Conservation (phyloP, 2,797 vertebrate genomes). For the Spheniscus humboldti region DNA sequence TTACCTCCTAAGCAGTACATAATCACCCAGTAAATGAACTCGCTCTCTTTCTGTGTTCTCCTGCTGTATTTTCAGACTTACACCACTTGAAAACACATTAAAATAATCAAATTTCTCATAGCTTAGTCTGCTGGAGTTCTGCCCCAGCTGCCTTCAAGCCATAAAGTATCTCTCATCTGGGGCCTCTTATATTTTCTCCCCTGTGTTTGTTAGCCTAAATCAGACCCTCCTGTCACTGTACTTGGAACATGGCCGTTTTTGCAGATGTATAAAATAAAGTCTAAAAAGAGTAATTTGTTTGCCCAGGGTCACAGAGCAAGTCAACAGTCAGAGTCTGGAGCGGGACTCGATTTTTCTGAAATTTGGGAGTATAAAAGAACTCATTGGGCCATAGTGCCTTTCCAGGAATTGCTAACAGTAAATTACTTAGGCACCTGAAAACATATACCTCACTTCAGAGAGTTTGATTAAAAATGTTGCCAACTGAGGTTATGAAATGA, state of each 20-base stretch:
- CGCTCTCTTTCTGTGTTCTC: accelerated
- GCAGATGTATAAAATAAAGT: background rate
- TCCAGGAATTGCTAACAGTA: background rate
- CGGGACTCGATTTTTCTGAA: background rate
- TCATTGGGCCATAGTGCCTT: background rate
- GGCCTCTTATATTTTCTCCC: background rate
- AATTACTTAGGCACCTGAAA: background rate
- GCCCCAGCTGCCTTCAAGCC: background rate
- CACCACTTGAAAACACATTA: background rate
- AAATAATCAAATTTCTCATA: background rate
- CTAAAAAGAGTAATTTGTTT: background rate
- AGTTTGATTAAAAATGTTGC: background rate
- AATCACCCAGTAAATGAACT: background rate
- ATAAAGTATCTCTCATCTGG: background rate
- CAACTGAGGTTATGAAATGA: background rate
- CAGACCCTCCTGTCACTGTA: background rate
- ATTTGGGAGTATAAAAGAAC: background rate
- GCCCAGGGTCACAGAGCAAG: background rate
- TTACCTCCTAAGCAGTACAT: background rate
- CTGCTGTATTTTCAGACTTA: background rate
- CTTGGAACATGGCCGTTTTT: accelerated
- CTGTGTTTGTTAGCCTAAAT: background rate
- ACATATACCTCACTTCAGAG: background rate
- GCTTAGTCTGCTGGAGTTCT: background rate
- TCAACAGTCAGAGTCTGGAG: background rate